Conservation (phyloP, 2,888 invertebrate genomes). For the Lochmaea crataegi region DNA sequence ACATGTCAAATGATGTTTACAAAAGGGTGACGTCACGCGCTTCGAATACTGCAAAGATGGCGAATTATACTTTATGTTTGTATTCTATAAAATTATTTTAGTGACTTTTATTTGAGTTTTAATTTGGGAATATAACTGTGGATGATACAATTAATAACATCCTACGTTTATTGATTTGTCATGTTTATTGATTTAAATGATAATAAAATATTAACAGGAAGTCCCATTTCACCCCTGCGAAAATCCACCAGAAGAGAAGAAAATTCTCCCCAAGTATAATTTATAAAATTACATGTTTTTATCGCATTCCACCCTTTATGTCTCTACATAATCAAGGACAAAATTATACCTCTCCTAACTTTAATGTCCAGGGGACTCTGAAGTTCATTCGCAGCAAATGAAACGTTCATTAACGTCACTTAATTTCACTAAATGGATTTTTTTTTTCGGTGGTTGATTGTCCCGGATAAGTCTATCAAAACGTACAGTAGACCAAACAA, state of each 20-base stretch:
- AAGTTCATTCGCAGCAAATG: slow-evolving; percentile 12
- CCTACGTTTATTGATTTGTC: slow-evolving; percentile 22
- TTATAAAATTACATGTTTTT: slow-evolving; percentile 37
- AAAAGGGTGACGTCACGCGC: too few relatives aligned
- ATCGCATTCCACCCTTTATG: slow-evolving; percentile 20
- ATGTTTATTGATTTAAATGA: slow-evolving; percentile 29
- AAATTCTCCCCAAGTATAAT: slow-evolving; percentile 31
- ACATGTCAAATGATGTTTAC: too few relatives aligned
- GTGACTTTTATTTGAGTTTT: background rate
- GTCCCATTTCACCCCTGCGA: slow-evolving; percentile 32
- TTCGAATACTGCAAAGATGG: too few relatives aligned
- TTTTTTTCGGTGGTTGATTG: background rate
- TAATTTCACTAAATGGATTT: slow-evolving; percentile 3
- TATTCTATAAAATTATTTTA: too few relatives aligned
- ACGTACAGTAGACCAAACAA: background rate
- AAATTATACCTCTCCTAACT: slow-evolving; percentile 16
- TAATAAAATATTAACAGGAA: slow-evolving; percentile 21
- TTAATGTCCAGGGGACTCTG: slow-evolving; percentile 6
- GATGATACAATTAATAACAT: background rate
- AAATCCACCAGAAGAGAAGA: slow-evolving; percentile 26
- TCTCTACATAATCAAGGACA: slow-evolving; percentile 18
- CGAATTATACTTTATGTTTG: too few relatives aligned
- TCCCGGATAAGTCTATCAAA: too few relatives aligned
- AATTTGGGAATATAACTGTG: background rate
- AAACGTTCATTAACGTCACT: slow-evolving; percentile 13